Evolutionary conservation across 2,113 vertebrate species (phyloP).

Genomic region (Hemiprocne comata): DNA sequence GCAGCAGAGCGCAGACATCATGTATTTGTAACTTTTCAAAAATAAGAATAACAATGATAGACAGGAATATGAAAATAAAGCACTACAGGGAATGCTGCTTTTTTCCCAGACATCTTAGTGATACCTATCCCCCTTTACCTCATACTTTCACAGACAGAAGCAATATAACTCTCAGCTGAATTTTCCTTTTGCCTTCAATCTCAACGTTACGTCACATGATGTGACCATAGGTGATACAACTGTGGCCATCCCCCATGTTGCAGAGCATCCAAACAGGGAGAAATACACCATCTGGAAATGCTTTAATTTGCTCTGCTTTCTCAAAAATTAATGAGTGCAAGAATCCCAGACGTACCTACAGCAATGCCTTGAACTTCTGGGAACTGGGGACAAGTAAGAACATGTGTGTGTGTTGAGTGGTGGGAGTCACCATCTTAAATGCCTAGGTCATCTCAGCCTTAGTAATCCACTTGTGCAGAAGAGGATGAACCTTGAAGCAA

Average conservation of each 20-base stretch:
- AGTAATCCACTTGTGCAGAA: background rate
- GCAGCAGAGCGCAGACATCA: background rate
- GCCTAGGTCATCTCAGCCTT: background rate
- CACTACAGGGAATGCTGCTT: background rate
- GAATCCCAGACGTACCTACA: background rate
- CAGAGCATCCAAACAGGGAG: background rate
- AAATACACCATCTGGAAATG: background rate
- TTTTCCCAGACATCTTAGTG: background rate
- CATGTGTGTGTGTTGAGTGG: background rate
- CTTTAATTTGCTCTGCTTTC: background rate
- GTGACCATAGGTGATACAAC: background rate
- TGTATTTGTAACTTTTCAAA: background rate
- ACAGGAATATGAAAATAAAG: background rate
- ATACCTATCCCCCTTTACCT: background rate
- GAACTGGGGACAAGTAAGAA: rapidly evolving
- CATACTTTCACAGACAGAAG: background rate
- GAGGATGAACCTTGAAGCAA: background rate
- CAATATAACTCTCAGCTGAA: background rate
- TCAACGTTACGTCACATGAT: background rate
- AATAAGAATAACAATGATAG: background rate
- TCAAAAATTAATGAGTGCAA: background rate
- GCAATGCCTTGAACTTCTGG: background rate
- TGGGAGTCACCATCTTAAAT: background rate
- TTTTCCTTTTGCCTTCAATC: background rate
- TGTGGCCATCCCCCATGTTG: background rate